Conservation (phyloP, 2,797 vertebrate species). For the Benthosema pterotum region DNA sequence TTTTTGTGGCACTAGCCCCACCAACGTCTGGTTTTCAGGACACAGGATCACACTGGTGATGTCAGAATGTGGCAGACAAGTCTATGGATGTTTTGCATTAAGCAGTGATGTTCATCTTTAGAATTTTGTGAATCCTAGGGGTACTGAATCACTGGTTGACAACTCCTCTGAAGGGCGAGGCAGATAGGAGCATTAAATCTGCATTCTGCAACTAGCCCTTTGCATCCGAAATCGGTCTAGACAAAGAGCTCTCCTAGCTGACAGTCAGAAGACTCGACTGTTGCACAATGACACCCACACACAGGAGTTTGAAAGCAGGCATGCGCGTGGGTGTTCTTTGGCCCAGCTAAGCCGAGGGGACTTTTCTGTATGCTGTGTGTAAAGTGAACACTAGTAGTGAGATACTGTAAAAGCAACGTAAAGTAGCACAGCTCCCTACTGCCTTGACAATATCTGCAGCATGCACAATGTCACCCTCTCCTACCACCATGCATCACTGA, state of each 20-base stretch:
- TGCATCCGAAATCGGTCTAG: conserved; percentile 37
- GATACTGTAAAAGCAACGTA: not conserved
- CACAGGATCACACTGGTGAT: no score
- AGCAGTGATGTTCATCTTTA: no score
- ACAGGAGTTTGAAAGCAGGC: not conserved
- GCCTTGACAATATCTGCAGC: conserved; percentile 11
- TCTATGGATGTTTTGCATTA: no score
- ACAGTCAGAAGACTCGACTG: conserved; percentile 24
- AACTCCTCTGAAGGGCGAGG: not conserved
- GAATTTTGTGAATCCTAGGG: no score
- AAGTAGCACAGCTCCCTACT: conserved; percentile 7
- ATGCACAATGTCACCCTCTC: conserved; percentile 22
- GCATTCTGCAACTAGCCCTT: not conserved
- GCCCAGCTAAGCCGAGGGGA: conserved; percentile 28
- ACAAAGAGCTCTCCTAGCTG: conserved; percentile 43
- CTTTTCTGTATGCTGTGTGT: conserved; percentile 16
- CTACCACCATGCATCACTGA: conserved; percentile 12
- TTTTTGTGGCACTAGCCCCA: no score
- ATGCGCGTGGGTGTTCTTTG: conserved; percentile 6
- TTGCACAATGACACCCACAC: conserved; percentile 44
- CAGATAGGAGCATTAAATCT: not conserved
- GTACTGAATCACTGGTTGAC: no score
- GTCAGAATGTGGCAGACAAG: no score
- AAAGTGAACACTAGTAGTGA: conserved; percentile 26
- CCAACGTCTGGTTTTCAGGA: no score